Base-by-base conservation (phyloP, 2,888 invertebrate genomes). In the Phrixothrix hirtus region DNA sequence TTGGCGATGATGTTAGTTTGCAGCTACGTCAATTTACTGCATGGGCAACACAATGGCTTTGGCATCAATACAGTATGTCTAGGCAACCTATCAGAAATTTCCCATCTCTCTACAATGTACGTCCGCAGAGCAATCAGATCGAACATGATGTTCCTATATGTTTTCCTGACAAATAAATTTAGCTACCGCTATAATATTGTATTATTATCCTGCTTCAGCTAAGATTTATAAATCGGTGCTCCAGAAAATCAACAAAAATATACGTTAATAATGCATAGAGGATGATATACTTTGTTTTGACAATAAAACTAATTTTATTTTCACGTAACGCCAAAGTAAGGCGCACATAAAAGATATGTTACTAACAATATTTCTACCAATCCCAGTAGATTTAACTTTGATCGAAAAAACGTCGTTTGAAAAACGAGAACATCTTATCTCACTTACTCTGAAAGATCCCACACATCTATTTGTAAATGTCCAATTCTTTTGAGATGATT, bases 51-150 rank as follows among this genome's bases (percentile, higher is more conserved):
- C 47, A 47, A 47, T 47, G 38, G 39, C 1, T 32, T 39, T 39
- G 47, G 38, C 47, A 47, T 47, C 47, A 47, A 47, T 47, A 39
- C 31, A 30, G 26, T n/a, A n/a, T n/a, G n/a, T 16, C 38, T 47
- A 35, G 35, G 16, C 26, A 25, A 43, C 30, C 34, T 44, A 44
- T 44, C 44, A 47, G 47, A 34, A 39, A 47, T 47, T 34, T 32
- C 17, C 39, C 27, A 47, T 47, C 47, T 36, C 25, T 32, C 14
- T 27, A 39, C 47, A 39, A 47, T 38, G 21, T 39, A 34, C 38
- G 47, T 39, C 39, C 38, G 15, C 32, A 26, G 14, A 34, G 13
- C 14, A 14, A 30, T 47, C 38, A 34, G 38, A 26, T 10, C 16
- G 15, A 27, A 17, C 11, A 39, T 38, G 47, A 39, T 39, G 39